These are phyloP conservation scores for Heliconius congener DNA, from an alignment of 1,140 invertebrate species.

Conservation along the genomic window DNA sequence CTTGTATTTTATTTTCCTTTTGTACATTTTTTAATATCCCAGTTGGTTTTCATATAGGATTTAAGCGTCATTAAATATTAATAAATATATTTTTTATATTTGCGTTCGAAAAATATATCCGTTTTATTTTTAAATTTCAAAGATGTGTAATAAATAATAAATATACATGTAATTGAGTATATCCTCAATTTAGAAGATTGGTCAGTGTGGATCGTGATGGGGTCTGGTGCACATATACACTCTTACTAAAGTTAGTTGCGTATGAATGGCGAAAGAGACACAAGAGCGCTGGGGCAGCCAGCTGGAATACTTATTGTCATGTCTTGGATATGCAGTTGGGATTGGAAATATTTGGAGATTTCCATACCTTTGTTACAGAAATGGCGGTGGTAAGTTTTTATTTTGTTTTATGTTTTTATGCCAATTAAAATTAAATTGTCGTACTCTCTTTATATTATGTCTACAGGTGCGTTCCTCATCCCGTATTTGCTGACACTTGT, in stretches of 20 bases:
- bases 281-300: constrained; percentile 84
- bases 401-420: constrained; percentile 1
- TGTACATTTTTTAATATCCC: not conserved
- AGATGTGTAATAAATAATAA: constrained; percentile 32
- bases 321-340: constrained; percentile 89
- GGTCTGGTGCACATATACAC: constrained; percentile 21
- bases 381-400: constrained; percentile 81
- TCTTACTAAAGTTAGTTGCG: constrained; percentile 39
- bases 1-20: not conserved
- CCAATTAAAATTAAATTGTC: not conserved
- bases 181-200: constrained; percentile 60
- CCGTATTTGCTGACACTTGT: constrained; percentile 89
- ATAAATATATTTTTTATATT: too few relatives aligned
- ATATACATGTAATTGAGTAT: constrained; percentile 43
- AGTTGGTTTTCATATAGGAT: too few relatives aligned
- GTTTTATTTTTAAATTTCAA: not conserved
- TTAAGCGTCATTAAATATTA: too few relatives aligned
- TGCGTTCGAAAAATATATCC: not conserved
- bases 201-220: constrained; percentile 40
- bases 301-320: constrained; percentile 88
- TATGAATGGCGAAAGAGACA: constrained; percentile 57
- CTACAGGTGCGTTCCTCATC: constrained; percentile 88
- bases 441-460: not conserved
- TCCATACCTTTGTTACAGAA: constrained; percentile 87
- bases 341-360: constrained; percentile 90